Evolutionary conservation across 2,113 vertebrate genomes (phyloP).

Genomic region (Bos indicus): DNA sequence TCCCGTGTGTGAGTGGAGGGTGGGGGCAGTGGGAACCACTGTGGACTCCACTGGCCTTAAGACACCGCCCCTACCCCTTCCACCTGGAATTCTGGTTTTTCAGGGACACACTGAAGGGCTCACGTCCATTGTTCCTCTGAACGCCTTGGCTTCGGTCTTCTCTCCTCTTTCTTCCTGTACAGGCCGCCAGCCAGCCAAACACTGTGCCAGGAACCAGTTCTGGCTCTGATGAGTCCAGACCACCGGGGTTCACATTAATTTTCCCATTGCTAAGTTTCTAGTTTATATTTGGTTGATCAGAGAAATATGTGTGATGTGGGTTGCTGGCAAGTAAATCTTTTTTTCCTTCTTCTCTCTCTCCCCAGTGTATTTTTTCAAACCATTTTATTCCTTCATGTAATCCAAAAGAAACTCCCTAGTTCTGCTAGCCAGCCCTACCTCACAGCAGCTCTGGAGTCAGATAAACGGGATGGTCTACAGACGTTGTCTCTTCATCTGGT

Average conservation of each 20-base stretch:
- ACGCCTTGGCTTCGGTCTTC: conserved; percentile 13
- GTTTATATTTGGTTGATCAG: conserved; percentile 82
- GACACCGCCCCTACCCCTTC: background rate
- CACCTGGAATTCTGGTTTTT: background rate
- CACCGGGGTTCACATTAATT: conserved; percentile 81
- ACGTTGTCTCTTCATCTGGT: conserved; percentile 76
- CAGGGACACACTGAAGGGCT: background rate
- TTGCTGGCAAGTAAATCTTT: conserved; percentile 69
- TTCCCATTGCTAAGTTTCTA: conserved; percentile 77
- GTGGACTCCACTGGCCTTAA: background rate
- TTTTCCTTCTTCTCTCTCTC: conserved; percentile 60
- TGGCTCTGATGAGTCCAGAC: conserved; percentile 79
- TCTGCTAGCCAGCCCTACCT: conserved; percentile 30
- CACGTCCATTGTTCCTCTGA: background rate
- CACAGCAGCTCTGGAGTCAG: background rate
- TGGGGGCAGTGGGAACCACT: background rate
- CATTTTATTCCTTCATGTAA: conserved; percentile 69
- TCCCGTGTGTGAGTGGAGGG: background rate
- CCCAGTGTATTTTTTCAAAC: conserved; percentile 69
- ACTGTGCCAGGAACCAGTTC: conserved; percentile 63
- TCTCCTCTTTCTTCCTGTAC: background rate
- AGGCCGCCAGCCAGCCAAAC: conserved; percentile 72
- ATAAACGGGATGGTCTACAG: conserved; percentile 1
- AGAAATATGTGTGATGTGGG: conserved; percentile 75
- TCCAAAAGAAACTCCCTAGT: conserved; percentile 70